phyloP scores from a whole-genome alignment of 2,113 vertebrate genomes.

The Murina feae region DNA sequence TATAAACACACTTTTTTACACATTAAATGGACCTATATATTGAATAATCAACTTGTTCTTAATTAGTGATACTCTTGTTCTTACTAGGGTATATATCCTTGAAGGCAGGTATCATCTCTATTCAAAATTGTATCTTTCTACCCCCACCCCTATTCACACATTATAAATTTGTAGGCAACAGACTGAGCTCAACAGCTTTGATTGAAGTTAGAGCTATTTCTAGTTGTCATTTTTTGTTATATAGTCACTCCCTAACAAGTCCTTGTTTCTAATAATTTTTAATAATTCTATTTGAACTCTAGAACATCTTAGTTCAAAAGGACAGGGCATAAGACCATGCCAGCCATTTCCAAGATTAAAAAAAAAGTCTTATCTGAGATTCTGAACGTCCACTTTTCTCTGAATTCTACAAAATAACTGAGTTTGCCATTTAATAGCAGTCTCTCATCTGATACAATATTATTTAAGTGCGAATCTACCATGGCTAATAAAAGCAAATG shows the following conservation, averaged over 20 bases:
- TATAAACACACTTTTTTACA: background rate
- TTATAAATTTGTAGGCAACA: background rate
- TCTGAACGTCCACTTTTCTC: background rate
- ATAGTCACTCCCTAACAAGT: background rate
- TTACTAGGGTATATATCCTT: background rate
- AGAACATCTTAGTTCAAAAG: background rate
- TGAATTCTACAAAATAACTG: background rate
- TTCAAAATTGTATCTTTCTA: background rate
- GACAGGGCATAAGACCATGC: background rate
- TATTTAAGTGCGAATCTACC: background rate
- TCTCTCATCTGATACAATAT: background rate
- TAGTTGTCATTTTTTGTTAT: slow-evolving; percentile 18
- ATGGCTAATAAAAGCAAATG: background rate
- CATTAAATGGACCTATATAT: background rate
- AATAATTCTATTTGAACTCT: background rate
- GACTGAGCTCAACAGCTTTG: background rate
- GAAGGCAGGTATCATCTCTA: background rate
- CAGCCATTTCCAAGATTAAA: background rate
- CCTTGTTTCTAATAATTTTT: background rate
- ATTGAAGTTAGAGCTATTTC: background rate
- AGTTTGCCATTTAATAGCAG: background rate
- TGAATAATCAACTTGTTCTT: background rate
- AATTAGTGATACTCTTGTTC: background rate
- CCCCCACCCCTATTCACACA: background rate
- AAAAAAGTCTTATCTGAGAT: background rate